Conservation (phyloP, 2,113 vertebrate genomes). For the Mustela lutreola region DNA sequence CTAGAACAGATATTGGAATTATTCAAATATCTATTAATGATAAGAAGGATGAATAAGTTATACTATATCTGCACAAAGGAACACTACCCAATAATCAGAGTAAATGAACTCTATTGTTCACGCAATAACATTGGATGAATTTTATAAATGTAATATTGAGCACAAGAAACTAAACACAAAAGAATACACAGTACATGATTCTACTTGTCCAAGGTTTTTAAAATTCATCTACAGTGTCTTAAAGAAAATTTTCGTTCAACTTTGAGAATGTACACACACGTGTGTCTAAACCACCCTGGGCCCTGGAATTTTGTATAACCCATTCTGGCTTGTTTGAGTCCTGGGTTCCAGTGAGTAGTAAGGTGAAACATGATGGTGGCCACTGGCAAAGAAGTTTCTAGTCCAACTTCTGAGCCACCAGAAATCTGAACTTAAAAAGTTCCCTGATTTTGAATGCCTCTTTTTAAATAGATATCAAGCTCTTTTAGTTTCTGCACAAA, state of each 20-base stretch:
- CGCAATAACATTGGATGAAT: not conserved
- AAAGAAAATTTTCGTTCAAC: not conserved
- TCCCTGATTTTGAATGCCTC: not conserved
- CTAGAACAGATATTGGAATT: not conserved
- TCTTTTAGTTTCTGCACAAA: not conserved
- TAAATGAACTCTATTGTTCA: not conserved
- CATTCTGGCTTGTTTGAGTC: not conserved
- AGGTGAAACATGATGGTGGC: not conserved
- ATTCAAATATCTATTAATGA: not conserved
- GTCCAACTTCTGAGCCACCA: not conserved
- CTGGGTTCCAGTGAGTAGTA: not conserved
- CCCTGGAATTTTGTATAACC: not conserved
- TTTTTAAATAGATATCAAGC: not conserved
- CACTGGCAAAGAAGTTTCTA: not conserved
- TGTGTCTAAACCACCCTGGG: not conserved
- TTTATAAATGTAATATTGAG: not conserved
- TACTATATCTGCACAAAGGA: not conserved
- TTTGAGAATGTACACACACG: not conserved
- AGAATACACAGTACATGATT: not conserved
- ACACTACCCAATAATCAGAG: not conserved
- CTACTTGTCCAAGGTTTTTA: not conserved
- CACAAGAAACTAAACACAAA: not conserved
- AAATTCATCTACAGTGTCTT: not conserved
- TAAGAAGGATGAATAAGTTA: not conserved
- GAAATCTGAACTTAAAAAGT: not conserved